Percentiles rank a stretch among this genome's conserved stretches.
phyloP scores from a whole-genome alignment of 2,888 invertebrate species.

The Pristionchus exspectatus region DNA sequence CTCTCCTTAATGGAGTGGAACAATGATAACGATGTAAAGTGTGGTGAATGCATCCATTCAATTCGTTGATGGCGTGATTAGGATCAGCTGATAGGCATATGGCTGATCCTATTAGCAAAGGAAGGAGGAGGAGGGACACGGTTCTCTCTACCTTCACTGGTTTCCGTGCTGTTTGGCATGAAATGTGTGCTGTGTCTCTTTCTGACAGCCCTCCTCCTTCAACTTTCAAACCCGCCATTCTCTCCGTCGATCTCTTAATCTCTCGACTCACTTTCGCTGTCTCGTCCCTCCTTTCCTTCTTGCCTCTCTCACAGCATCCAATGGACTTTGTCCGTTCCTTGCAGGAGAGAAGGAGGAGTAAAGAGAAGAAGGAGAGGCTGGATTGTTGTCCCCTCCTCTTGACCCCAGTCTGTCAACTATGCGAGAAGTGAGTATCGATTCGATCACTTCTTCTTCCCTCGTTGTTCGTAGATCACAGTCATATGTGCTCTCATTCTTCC shows the following conservation, averaged over 20 bases:
- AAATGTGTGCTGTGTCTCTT: constrained; percentile 19
- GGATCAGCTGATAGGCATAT: neutral
- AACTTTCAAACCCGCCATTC: neutral
- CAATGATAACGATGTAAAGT: neutral
- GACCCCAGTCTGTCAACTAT: constrained; percentile 19
- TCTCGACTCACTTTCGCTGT: neutral
- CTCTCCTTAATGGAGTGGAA: neutral
- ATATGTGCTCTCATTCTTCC: neutral
- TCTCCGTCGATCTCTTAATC: constrained; percentile 26
- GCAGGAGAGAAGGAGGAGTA: neutral
- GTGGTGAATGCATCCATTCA: neutral
- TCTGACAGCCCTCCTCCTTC: constrained; percentile 23
- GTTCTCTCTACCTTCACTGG: neutral
- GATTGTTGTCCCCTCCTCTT: constrained; percentile 42
- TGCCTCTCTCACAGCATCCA: neutral
- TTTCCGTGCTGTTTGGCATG: constrained; percentile 18
- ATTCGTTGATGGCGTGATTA: neutral
- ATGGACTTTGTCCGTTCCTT: constrained; percentile 50
- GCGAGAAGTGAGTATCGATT: constrained; percentile 31
- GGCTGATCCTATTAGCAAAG: constrained; percentile 39
- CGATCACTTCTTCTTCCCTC: neutral
- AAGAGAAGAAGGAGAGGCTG: neutral
- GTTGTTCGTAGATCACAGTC: neutral
- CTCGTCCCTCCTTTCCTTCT: neutral
- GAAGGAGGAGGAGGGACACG: neutral